Conservation (phyloP, 2,888 invertebrate species). For the Caenorhabditis sp. region DNA sequence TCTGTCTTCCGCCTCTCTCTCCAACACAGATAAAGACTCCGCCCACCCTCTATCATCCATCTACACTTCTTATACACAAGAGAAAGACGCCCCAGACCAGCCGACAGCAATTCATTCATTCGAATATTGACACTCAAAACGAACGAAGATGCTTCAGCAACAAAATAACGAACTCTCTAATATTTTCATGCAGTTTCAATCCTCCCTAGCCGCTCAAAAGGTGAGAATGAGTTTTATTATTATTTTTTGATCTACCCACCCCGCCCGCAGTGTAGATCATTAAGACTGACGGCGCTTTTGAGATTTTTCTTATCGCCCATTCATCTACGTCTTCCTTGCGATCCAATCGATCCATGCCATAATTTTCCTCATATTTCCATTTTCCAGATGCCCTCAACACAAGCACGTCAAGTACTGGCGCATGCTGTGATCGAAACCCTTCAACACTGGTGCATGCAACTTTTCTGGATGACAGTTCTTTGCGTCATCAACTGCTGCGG, state of each 20-base stretch:
- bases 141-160: constrained; percentile 43
- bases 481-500: constrained; percentile 79
- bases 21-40: no score
- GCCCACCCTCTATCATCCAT: constrained; percentile 15
- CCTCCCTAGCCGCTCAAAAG: constrained; percentile 31
- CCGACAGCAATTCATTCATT: constrained; percentile 35
- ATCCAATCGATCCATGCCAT: not conserved
- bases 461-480: constrained; percentile 81
- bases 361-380: constrained; percentile 2
- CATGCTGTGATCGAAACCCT: constrained; percentile 58
- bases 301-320: not conserved
- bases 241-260: constrained; percentile 23
- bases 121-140: constrained; percentile 9
- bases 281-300: constrained; percentile 1
- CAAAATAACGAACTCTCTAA: constrained; percentile 43
- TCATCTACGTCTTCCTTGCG: not conserved
- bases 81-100: constrained; percentile 43
- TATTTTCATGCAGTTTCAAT: constrained; percentile 30
- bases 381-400: constrained; percentile 50
- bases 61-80: constrained; percentile 34
- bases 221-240: no score
- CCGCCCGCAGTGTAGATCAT: not conserved
- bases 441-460: constrained; percentile 78
- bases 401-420: constrained; percentile 61
- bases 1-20: not conserved